phyloP scores from a whole-genome alignment of 2,797 vertebrate species.

The Acridotheres tristis region DNA sequence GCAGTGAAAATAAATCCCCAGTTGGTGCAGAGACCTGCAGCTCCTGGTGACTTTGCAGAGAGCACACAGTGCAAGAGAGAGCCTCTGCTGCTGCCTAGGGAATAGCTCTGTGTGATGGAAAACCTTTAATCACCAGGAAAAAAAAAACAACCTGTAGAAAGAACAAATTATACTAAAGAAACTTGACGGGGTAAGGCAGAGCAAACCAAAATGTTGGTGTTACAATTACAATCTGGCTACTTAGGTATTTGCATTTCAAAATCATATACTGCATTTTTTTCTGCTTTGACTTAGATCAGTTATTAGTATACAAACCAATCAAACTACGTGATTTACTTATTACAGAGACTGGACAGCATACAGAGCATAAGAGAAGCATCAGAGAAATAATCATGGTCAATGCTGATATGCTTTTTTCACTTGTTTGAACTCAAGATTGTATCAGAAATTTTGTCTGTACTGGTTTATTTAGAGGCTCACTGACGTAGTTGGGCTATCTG shows the following conservation, averaged over 20 bases:
- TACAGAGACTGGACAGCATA: background rate
- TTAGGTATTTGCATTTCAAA: background rate
- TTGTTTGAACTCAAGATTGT: background rate
- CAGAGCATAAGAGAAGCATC: background rate
- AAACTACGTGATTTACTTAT: background rate
- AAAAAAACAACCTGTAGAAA: background rate
- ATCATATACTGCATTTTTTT: background rate
- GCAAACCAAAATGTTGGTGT: background rate
- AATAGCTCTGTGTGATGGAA: background rate
- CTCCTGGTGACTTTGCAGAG: background rate
- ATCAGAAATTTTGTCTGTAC: background rate
- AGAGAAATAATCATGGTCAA: background rate
- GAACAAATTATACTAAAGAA: background rate
- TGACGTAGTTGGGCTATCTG: background rate
- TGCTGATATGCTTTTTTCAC: background rate
- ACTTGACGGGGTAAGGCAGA: background rate
- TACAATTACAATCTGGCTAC: background rate
- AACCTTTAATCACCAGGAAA: background rate
- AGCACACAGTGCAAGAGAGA: background rate
- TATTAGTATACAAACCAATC: background rate
- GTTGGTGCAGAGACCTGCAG: background rate
- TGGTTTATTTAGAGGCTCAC: background rate
- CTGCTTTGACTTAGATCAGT: background rate
- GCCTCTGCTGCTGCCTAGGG: conserved; percentile 38
- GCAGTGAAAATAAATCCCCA: background rate